Percentiles rank a stretch among this genome's conserved stretches.
These are phyloP conservation scores for Upupa epops DNA, from an alignment of 2,113 vertebrate genomes.

Conservation along the genomic window DNA sequence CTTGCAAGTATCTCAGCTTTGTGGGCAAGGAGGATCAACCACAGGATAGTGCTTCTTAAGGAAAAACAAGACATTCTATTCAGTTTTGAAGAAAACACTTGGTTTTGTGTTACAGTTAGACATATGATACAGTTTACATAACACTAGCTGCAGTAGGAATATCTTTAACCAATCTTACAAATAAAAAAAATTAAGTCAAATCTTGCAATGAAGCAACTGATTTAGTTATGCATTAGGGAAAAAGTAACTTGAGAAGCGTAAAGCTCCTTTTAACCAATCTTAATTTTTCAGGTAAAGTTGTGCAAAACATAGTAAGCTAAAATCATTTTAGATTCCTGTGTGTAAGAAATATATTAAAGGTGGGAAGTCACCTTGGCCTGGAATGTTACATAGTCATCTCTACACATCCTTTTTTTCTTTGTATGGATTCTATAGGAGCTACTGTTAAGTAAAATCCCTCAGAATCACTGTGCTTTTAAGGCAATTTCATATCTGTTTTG, in stretches of 20 bases:
- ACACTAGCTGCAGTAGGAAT: background rate
- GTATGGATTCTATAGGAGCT: background rate
- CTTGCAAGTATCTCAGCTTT: background rate
- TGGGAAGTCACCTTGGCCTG: background rate
- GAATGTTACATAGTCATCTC: background rate
- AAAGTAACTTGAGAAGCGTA: background rate
- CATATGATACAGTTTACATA: background rate
- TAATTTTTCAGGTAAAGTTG: background rate
- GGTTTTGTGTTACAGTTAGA: background rate
- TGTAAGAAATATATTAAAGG: background rate
- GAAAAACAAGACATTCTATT: background rate
- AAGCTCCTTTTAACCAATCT: background rate
- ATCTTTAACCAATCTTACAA: background rate
- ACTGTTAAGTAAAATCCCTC: background rate
- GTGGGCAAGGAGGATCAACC: background rate
- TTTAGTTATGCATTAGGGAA: background rate
- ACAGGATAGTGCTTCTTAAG: background rate
- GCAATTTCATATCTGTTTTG: background rate
- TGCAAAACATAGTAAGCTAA: background rate
- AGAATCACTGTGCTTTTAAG: background rate
- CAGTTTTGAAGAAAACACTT: background rate
- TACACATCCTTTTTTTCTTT: background rate
- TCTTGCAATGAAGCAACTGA: background rate
- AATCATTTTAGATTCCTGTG: rapidly evolving
- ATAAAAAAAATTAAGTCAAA: background rate